These are phyloP conservation scores for Macrosiphum euphorbiae DNA, from an alignment of 2,888 invertebrate genomes.

Conservation along the genomic window DNA sequence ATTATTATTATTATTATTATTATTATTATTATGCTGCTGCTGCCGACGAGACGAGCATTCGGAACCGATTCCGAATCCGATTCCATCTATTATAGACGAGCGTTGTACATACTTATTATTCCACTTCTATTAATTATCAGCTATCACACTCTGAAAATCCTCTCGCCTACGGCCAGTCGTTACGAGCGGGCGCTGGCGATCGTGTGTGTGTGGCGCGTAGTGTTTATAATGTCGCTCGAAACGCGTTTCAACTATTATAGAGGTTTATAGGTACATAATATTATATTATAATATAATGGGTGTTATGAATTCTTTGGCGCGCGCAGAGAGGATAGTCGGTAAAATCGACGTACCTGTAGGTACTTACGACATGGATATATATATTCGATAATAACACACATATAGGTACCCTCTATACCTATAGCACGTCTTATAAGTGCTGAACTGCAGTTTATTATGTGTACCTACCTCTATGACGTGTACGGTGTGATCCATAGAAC, in stretches of 20 bases:
- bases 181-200: neutral
- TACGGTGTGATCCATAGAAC: too few species aligned
- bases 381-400: neutral
- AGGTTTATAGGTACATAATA: neutral
- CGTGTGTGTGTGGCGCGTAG: neutral
- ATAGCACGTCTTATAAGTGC: too few species aligned
- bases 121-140: constrained; percentile 31
- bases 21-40: neutral
- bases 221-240: neutral
- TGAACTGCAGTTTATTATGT: too few species aligned
- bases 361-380: neutral
- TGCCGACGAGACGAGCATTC: neutral
- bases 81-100: neutral
- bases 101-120: neutral
- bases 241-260: neutral
- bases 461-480: too few species aligned
- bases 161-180: constrained; percentile 41
- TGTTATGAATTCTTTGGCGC: neutral
- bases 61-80: constrained; percentile 8
- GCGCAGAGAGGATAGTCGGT: neutral
- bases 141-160: constrained; percentile 33
- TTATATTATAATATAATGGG: neutral
- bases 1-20: too few species aligned
- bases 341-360: neutral
- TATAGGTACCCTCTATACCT: neutral